phyloP scores from a whole-genome alignment of 2,888 invertebrate species.

The Drosophila paucipuncta region DNA sequence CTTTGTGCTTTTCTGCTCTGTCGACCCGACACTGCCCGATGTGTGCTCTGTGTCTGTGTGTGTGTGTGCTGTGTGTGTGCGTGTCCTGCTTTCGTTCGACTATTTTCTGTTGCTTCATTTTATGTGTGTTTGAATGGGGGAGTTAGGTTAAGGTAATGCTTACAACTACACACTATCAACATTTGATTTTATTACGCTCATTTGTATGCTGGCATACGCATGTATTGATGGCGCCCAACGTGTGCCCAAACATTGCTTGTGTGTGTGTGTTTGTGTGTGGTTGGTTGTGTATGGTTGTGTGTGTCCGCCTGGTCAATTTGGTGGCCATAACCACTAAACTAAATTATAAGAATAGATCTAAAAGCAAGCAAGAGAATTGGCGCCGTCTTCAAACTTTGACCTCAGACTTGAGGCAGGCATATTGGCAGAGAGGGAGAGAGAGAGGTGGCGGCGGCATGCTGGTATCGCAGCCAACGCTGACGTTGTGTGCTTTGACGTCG shows the following conservation, averaged over 20 bases:
- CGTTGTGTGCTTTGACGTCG: slow-evolving; percentile 22
- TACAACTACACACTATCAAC: slow-evolving; percentile 76
- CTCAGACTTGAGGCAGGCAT: slow-evolving; percentile 25
- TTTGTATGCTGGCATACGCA: slow-evolving; percentile 56
- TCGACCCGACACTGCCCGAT: slow-evolving; percentile 37
- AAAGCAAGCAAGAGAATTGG: slow-evolving; percentile 25
- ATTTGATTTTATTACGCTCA: slow-evolving; percentile 80
- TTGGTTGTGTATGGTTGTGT: slow-evolving; percentile 1
- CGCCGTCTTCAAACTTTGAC: slow-evolving; percentile 45
- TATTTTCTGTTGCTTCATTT: slow-evolving; percentile 43
- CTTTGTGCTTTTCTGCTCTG: slow-evolving; percentile 54
- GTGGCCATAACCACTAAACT: slow-evolving; percentile 54
- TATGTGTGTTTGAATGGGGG: slow-evolving; percentile 17
- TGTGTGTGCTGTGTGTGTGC: slow-evolving; percentile 21
- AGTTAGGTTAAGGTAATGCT: slow-evolving; percentile 62
- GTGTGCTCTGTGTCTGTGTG: slow-evolving; percentile 10
- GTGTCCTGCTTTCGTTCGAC: slow-evolving; percentile 18
- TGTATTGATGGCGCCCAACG: slow-evolving; percentile 12
- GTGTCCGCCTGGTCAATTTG: slow-evolving; percentile 54
- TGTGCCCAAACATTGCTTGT: slow-evolving; percentile 1
- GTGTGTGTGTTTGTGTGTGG: background rate
- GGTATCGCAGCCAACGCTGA: slow-evolving; percentile 24
- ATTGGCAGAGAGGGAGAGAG: background rate
- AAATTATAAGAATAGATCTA: slow-evolving; percentile 63
- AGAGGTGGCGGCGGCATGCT: slow-evolving; percentile 8